phyloP scores from a whole-genome alignment of 2,113 vertebrate species.

The Zingel zingel region DNA sequence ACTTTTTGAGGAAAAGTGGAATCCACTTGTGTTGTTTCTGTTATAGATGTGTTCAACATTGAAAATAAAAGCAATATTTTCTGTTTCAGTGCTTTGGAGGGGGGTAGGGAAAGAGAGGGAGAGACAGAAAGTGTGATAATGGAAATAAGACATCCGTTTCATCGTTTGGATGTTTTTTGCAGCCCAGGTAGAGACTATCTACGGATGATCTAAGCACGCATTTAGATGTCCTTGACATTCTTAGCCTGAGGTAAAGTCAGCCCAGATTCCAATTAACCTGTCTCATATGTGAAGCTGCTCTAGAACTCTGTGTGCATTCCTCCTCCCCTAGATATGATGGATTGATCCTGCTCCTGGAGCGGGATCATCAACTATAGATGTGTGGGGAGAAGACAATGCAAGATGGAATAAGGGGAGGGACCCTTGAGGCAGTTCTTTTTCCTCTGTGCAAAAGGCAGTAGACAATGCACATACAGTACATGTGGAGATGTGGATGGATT shows the following conservation, averaged over 20 bases:
- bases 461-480: neutral
- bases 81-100: neutral
- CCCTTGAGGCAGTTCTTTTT: neutral
- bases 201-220: conserved; percentile 46
- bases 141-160: neutral
- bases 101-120: neutral
- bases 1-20: neutral
- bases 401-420: neutral
- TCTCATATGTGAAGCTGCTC: conserved; percentile 76
- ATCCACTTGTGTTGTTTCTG: neutral
- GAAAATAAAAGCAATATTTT: neutral
- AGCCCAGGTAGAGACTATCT: conserved; percentile 12
- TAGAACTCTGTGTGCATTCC: conserved; percentile 58
- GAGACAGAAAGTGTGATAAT: neutral
- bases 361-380: conserved; percentile 3
- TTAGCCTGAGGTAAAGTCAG: conserved; percentile 74
- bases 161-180: conserved; percentile 2
- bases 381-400: neutral
- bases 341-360: conserved; percentile 50
- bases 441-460: neutral
- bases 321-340: conserved; percentile 53
- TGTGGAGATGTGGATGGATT: neutral
- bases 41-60: neutral
- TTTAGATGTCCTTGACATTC: conserved; percentile 71
- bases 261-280: conserved; percentile 78